Conservation (phyloP, 2,797 vertebrate genomes). For the Falco berigora region DNA sequence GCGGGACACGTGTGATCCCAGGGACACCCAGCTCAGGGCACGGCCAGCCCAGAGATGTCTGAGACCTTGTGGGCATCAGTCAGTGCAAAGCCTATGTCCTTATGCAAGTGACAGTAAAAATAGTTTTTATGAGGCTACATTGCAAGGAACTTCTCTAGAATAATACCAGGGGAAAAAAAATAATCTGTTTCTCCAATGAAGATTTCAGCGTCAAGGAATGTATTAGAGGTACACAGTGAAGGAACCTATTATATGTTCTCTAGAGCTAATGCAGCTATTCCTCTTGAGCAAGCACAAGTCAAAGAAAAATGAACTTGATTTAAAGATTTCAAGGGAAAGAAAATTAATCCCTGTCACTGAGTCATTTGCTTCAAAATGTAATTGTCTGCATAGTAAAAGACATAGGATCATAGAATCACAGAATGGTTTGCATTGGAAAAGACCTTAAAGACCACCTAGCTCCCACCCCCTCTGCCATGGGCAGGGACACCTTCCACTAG, state of each 20-base stretch:
- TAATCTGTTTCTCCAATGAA: neutral
- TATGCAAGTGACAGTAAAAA: neutral
- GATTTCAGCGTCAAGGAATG: neutral
- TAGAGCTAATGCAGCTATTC: neutral
- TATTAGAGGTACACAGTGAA: neutral
- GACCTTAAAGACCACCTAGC: too few species aligned
- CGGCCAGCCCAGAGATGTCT: neutral
- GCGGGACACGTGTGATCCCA: neutral
- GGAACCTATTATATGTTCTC: neutral
- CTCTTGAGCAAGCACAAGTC: neutral
- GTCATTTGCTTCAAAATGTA: neutral
- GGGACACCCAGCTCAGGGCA: neutral
- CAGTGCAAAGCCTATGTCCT: accelerated
- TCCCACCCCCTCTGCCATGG: too few species aligned
- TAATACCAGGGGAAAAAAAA: neutral
- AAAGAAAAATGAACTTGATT: neutral
- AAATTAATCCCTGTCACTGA: neutral
- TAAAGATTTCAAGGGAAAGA: neutral
- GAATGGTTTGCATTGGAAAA: too few species aligned
- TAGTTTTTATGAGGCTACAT: neutral
- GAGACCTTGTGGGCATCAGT: neutral
- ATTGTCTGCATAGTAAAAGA: neutral
- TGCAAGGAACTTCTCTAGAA: neutral
- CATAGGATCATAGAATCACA: too few species aligned
- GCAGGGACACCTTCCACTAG: too few species aligned